Evolutionary conservation across 2,888 invertebrate genomes (phyloP).

Genomic region (Phyllotreta cruciferae): DNA sequence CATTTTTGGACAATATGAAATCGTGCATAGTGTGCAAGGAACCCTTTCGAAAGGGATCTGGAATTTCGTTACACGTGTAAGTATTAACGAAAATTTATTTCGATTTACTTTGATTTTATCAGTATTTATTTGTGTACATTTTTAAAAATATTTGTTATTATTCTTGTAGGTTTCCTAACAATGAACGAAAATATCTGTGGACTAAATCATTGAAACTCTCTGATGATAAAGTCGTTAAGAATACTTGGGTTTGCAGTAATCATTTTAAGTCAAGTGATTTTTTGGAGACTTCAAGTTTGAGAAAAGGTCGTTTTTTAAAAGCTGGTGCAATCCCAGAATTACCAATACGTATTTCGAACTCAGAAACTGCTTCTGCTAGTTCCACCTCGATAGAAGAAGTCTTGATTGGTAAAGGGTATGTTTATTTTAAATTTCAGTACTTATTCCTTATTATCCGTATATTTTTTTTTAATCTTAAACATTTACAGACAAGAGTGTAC

Average conservation of each 20-base stretch:
- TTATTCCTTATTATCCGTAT: background rate
- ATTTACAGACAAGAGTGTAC: constrained; percentile 6
- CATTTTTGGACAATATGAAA: constrained; percentile 1
- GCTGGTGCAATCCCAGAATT: constrained; percentile 6
- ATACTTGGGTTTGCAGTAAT: constrained; percentile 7
- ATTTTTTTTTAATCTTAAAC: constrained; percentile 1
- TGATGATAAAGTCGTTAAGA: constrained; percentile 1
- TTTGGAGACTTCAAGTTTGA: constrained; percentile 7
- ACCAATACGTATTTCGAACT: background rate
- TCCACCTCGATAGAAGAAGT: background rate
- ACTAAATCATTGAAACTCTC: background rate
- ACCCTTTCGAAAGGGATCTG: constrained; percentile 7
- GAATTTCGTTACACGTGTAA: constrained; percentile 1
- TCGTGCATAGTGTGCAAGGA: constrained; percentile 10
- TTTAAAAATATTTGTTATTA: background rate
- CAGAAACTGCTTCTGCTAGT: background rate
- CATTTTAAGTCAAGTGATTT: constrained; percentile 10
- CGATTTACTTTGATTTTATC: constrained; percentile 1
- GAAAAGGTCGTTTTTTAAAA: constrained; percentile 8
- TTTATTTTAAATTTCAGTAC: constrained; percentile 1
- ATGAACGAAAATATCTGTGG: constrained; percentile 4
- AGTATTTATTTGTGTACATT: no score
- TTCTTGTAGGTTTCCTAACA: constrained; percentile 3
- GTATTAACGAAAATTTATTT: constrained; percentile 1
- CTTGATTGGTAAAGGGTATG: background rate